Conservation (phyloP, 2,888 invertebrate genomes). For the Muscina levida region DNA sequence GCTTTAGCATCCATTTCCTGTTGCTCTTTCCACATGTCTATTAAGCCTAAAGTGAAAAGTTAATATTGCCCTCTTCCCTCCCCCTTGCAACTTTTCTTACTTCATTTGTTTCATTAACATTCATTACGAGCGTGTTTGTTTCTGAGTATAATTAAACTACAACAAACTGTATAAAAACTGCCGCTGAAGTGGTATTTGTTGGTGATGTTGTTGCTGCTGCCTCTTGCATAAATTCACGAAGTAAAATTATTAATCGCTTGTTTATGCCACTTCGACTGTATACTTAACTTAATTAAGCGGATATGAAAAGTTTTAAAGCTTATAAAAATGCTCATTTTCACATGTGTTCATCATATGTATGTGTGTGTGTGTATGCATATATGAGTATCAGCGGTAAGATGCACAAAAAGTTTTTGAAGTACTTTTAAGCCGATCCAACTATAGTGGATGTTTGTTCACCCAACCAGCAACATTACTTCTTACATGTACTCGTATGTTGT, state of each 20-base stretch:
- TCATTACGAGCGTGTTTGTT: constrained; percentile 46
- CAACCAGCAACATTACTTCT: not conserved
- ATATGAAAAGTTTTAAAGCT: constrained; percentile 66
- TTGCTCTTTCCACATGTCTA: no score
- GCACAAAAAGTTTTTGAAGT: constrained; percentile 40
- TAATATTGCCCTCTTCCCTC: no score
- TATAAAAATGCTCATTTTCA: constrained; percentile 36
- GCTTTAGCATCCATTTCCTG: no score
- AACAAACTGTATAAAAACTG: not conserved
- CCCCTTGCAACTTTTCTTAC: constrained; percentile 40
- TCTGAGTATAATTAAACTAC: constrained; percentile 10
- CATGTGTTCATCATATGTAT: not conserved
- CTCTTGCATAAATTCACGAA: constrained; percentile 46
- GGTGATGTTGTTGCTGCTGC: not conserved
- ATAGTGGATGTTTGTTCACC: not conserved
- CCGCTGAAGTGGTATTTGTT: constrained; percentile 37
- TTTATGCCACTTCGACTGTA: constrained; percentile 65
- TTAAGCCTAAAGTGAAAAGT: no score
- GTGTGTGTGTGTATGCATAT: constrained; percentile 4
- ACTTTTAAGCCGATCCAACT: constrained; percentile 42
- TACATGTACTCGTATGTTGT: constrained; percentile 2
- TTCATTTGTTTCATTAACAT: constrained; percentile 49
- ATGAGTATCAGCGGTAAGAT: constrained; percentile 24
- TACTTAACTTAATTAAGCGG: constrained; percentile 74
- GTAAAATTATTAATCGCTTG: constrained; percentile 67